A percentile compares a stretch with the other conserved stretches of the same genome.
Conservation (phyloP, 2,113 vertebrate genomes). For the Theristicus caerulescens region DNA sequence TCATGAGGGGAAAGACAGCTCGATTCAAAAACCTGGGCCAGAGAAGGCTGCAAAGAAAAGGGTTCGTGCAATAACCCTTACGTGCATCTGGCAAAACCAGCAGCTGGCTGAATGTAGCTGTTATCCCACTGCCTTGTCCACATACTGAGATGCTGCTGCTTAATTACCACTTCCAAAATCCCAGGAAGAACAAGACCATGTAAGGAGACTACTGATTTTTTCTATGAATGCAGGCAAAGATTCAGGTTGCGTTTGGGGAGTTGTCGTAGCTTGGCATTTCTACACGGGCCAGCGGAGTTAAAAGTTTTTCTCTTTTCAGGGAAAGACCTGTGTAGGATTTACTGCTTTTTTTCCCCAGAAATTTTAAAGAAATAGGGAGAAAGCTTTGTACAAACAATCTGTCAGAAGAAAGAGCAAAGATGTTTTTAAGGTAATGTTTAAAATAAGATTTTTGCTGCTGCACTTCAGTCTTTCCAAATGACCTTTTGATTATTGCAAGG, state of each 20-base stretch:
- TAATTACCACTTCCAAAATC: neutral
- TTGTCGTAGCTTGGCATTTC: neutral
- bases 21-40: neutral
- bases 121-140: neutral
- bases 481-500: neutral
- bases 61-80: neutral
- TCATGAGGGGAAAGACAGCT: neutral
- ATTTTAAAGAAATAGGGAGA: neutral
- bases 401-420: neutral
- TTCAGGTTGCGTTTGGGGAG: neutral
- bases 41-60: neutral
- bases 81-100: neutral
- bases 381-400: neutral
- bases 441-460: neutral
- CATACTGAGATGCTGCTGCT: neutral
- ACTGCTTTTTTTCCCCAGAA: neutral
- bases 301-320: neutral
- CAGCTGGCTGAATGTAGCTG: neutral
- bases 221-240: neutral
- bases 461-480: neutral
- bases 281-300: neutral
- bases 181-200: neutral
- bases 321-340: neutral
- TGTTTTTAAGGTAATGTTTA: neutral
- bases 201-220: neutral